Percentiles rank a stretch among this genome's conserved stretches.
These are phyloP conservation scores for Grammomys dolichurus DNA, from an alignment of 2,113 vertebrate genomes.

Conservation along the genomic window DNA sequence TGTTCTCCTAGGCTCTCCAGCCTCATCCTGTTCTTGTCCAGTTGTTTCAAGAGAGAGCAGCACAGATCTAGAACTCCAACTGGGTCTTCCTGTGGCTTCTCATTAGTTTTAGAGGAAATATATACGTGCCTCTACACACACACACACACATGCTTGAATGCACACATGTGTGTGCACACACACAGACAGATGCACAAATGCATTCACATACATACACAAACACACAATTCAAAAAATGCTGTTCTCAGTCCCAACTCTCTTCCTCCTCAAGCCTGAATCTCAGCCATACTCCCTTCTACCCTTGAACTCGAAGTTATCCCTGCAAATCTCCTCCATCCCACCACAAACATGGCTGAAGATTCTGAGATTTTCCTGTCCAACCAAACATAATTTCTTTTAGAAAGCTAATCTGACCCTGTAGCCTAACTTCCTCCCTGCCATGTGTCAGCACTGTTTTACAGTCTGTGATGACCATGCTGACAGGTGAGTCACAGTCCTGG, in stretches of 20 bases:
- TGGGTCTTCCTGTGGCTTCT: background rate
- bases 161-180: background rate
- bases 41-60: background rate
- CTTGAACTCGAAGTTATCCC: background rate
- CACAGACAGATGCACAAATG: no score
- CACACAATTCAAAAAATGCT: background rate
- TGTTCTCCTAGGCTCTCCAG: background rate
- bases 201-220: background rate
- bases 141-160: background rate
- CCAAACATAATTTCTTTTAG: constrained; percentile 14
- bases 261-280: background rate
- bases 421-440: background rate
- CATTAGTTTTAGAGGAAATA: background rate
- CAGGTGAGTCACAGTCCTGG: no score
- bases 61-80: background rate
- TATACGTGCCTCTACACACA: background rate
- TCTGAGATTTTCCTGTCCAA: background rate
- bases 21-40: background rate
- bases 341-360: background rate
- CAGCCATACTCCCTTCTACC: background rate
- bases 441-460: background rate
- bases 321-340: background rate
- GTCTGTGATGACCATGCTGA: background rate
- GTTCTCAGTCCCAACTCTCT: background rate
- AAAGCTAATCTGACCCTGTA: background rate